Evolutionary conservation across 2,888 invertebrate genomes (phyloP).

Genomic region (Parnassius smintheus): DNA sequence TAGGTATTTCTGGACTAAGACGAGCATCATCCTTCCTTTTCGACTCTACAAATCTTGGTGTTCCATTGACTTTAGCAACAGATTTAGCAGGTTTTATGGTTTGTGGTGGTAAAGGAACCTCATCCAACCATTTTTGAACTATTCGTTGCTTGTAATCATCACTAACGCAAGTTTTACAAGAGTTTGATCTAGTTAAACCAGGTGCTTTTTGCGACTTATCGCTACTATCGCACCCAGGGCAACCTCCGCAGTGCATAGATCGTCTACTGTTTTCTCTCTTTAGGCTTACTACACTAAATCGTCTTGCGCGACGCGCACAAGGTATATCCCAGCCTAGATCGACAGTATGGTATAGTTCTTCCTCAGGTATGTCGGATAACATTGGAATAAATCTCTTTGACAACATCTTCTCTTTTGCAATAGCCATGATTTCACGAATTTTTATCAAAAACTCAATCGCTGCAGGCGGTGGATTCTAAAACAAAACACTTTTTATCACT

Average conservation of each 20-base stretch:
- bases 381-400: conserved; percentile 90
- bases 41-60: conserved; percentile 59
- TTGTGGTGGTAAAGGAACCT: conserved; percentile 77
- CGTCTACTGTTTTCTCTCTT: conserved; percentile 83
- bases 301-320: conserved; percentile 74
- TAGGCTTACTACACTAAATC: conserved; percentile 80
- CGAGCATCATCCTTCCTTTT: conserved; percentile 46
- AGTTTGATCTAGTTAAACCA: conserved; percentile 66
- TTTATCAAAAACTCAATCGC: conserved; percentile 93
- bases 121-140: conserved; percentile 89
- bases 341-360: conserved; percentile 78
- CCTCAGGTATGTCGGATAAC: conserved; percentile 90
- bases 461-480: conserved; percentile 93
- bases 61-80: conserved; percentile 67
- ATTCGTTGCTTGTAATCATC: conserved; percentile 87
- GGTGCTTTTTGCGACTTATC: conserved; percentile 50
- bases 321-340: conserved; percentile 77
- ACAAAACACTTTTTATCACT: conserved; percentile 32
- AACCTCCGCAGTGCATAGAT: conserved; percentile 82
- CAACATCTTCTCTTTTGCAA: conserved; percentile 93
- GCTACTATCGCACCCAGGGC: conserved; percentile 83
- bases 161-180: conserved; percentile 80
- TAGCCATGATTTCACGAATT: conserved; percentile 93
- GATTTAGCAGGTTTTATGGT: conserved; percentile 54
- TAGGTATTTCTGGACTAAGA: conserved; percentile 40